A percentile compares a stretch with the other conserved stretches of the same genome.
Conservation (phyloP, 2,888 invertebrate genomes). For the Hoplodrina blanda region DNA sequence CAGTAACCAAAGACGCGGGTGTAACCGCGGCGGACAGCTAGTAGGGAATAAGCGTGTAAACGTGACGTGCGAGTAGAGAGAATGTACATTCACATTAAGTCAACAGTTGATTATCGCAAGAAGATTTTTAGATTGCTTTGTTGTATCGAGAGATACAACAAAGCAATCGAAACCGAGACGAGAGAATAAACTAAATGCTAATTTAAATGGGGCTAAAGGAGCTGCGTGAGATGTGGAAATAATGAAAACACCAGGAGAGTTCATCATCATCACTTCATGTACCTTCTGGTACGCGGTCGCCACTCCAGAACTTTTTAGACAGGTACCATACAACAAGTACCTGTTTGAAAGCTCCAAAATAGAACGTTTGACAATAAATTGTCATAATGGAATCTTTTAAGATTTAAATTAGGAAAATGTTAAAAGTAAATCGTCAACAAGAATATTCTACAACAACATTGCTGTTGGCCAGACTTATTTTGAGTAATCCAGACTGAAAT, state of each 20-base stretch:
- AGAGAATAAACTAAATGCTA: conserved; percentile 13
- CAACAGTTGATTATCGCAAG: conserved; percentile 41
- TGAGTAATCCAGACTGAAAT: not conserved
- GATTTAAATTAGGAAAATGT: not conserved
- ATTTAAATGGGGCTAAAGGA: conserved; percentile 18
- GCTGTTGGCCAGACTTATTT: conserved; percentile 8
- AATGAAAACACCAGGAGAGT: not conserved
- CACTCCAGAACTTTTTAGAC: too few relatives aligned
- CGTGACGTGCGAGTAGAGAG: conserved; percentile 42
- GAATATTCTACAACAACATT: conserved; percentile 12
- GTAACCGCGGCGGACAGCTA: too few relatives aligned
- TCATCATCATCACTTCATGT: too few relatives aligned
- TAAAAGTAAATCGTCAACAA: not conserved
- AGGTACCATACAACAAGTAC: too few relatives aligned
- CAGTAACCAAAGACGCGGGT: too few relatives aligned
- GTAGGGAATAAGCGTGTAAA: conserved; percentile 35
- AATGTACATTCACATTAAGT: conserved; percentile 42
- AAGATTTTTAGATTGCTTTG: too few relatives aligned
- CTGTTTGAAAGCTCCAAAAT: too few relatives aligned
- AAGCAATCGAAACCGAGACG: conserved; percentile 35
- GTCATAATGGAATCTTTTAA: too few relatives aligned
- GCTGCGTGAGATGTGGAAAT: not conserved
- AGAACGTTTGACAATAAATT: not conserved
- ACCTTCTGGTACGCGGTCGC: too few relatives aligned
- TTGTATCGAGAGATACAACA: too few relatives aligned